Conservation (phyloP, 2,888 invertebrate genomes). For the Uropetala carovei region DNA sequence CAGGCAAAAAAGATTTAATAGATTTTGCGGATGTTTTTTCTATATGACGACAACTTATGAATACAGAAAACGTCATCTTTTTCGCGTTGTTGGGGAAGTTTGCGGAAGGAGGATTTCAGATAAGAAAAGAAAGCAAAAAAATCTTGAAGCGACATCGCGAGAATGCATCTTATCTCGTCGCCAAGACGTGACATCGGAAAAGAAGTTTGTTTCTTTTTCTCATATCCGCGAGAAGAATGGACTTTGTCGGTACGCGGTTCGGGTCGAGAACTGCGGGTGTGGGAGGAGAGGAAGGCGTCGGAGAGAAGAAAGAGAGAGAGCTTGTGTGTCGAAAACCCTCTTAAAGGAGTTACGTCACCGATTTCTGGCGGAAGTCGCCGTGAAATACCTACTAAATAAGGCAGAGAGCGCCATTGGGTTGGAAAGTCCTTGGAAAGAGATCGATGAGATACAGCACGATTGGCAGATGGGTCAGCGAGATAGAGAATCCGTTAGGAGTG, state of each 20-base stretch:
- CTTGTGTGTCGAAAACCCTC: background rate
- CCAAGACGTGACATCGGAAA: background rate
- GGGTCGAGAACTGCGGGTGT: background rate
- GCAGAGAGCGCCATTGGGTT: slow-evolving; percentile 25
- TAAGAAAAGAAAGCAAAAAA: background rate
- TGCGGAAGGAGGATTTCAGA: too few relatives aligned
- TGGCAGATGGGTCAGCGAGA: background rate
- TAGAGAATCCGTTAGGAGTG: slow-evolving; percentile 41
- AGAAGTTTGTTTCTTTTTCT: background rate
- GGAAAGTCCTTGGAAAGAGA: slow-evolving; percentile 31
- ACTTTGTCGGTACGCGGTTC: background rate
- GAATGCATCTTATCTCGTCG: background rate
- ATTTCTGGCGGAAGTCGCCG: slow-evolving; percentile 32
- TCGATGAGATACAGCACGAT: slow-evolving; percentile 7
- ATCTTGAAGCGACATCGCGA: background rate
- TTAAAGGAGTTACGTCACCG: slow-evolving; percentile 13
- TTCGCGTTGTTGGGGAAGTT: too few relatives aligned
- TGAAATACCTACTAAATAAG: slow-evolving; percentile 55
- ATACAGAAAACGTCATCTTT: too few relatives aligned
- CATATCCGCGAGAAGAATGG: background rate
- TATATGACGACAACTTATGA: too few relatives aligned
- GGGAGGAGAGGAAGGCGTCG: background rate
- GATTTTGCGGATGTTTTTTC: too few relatives aligned
- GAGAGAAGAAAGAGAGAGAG: background rate
- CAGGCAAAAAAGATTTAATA: too few relatives aligned